Percentiles rank a stretch among this genome's conserved stretches.
Conservation (phyloP, 1,140 invertebrate species). For the Drosophila lacteicornis region DNA sequence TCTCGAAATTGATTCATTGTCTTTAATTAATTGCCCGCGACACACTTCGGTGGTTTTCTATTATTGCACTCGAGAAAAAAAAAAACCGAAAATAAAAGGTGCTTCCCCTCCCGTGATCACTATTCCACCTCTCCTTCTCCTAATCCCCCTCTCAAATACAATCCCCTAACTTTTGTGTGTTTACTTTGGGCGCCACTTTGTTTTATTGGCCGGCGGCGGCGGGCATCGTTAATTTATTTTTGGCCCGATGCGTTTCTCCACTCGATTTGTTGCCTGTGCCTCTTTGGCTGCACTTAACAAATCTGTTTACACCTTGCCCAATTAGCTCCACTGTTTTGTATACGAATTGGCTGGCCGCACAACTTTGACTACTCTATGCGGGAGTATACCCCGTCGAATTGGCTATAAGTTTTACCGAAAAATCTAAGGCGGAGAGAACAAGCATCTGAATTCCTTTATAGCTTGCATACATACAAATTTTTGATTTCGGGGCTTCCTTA, state of each 20-base stretch:
- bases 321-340: slow-evolving; percentile 48
- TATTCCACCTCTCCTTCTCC: not conserved
- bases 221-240: slow-evolving; percentile 58
- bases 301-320: slow-evolving; percentile 68
- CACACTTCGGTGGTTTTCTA: slow-evolving; percentile 69
- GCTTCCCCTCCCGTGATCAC: slow-evolving; percentile 18
- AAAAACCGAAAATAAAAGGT: slow-evolving; percentile 38
- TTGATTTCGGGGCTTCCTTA: too few species aligned
- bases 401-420: not conserved
- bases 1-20: slow-evolving; percentile 64
- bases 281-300: slow-evolving; percentile 58
- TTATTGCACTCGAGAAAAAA: slow-evolving; percentile 35
- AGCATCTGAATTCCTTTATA: not conserved
- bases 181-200: slow-evolving; percentile 68
- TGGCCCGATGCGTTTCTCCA: slow-evolving; percentile 60
- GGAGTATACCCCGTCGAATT: not conserved
- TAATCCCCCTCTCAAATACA: slow-evolving; percentile 12
- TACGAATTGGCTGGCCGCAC: slow-evolving; percentile 34
- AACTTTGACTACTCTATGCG: not conserved
- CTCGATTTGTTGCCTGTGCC: slow-evolving; percentile 58
- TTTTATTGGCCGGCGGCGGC: slow-evolving; percentile 50
- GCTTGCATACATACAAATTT: too few species aligned
- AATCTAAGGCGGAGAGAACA: not conserved
- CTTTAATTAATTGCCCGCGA: slow-evolving; percentile 68
- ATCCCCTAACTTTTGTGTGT: slow-evolving; percentile 24